phyloP scores from a whole-genome alignment of 2,888 invertebrate species.

The Ophioninae sp. region DNA sequence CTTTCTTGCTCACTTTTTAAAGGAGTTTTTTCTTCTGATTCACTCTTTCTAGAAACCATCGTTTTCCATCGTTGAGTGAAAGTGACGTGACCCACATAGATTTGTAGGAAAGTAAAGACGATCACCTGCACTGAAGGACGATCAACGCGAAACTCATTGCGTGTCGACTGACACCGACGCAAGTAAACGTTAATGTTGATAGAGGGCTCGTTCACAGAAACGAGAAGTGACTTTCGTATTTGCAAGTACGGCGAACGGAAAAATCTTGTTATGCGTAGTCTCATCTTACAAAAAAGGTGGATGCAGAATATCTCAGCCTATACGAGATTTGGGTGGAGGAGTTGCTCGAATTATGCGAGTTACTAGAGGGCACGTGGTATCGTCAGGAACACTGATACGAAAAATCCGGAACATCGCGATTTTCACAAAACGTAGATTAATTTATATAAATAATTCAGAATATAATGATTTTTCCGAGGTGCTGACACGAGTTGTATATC shows the following conservation, averaged over 20 bases:
- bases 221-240: neutral
- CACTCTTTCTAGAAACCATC: neutral
- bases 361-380: neutral
- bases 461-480: neutral
- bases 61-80: neutral
- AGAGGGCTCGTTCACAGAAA: neutral
- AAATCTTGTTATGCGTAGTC: neutral
- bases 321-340: neutral
- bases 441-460: too few species aligned
- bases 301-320: neutral
- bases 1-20: neutral
- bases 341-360: neutral
- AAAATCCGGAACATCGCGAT: too few species aligned
- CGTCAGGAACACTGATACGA: neutral
- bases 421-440: too few species aligned
- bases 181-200: neutral
- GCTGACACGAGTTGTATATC: constrained; percentile 14
- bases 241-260: neutral
- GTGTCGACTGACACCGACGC: neutral
- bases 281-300: neutral
- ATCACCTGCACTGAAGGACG: neutral
- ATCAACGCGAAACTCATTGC: neutral
- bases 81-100: constrained; percentile 5
- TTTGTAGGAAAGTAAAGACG: neutral
- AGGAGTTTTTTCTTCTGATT: neutral